Percentiles rank a stretch among this genome's conserved stretches.
phyloP scores from a whole-genome alignment of 2,888 invertebrate species.

The Plebejus argus region DNA sequence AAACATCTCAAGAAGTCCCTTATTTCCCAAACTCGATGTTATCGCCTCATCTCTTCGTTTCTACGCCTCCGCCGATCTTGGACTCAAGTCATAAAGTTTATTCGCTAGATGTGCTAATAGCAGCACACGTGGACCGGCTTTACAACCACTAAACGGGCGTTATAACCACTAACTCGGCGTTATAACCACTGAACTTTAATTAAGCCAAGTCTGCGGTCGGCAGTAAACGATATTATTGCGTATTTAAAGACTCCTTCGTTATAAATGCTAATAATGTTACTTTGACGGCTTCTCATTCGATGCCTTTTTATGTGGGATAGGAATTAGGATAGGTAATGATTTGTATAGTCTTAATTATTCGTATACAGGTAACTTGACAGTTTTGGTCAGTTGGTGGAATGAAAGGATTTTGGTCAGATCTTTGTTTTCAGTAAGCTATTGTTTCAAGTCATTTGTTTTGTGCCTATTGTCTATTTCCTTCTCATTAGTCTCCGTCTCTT shows the following conservation, averaged over 20 bases:
- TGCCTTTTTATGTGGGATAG: background rate
- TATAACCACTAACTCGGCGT: conserved; percentile 6
- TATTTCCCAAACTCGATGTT: background rate
- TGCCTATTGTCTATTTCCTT: background rate
- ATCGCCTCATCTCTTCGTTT: background rate
- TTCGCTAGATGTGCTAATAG: conserved; percentile 12
- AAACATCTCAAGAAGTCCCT: background rate
- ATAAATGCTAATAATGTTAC: conserved; percentile 13
- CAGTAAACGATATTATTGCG: conserved; percentile 14
- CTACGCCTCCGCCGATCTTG: background rate
- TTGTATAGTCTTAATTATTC: background rate
- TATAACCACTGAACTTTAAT: conserved; percentile 23
- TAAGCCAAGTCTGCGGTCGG: conserved; percentile 21
- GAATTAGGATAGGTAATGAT: too few relatives aligned
- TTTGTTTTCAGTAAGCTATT: background rate
- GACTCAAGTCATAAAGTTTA: conserved; percentile 8
- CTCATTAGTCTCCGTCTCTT: background rate
- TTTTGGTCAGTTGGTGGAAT: background rate
- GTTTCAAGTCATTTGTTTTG: background rate
- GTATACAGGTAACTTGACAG: background rate
- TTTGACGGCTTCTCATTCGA: background rate
- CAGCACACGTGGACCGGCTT: background rate
- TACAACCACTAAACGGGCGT: conserved; percentile 15
- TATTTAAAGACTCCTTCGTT: conserved; percentile 4
- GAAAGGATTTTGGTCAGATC: background rate